These are phyloP conservation scores for Drosophila hydei DNA, from an alignment of 1,140 invertebrate species.

Conservation along the genomic window DNA sequence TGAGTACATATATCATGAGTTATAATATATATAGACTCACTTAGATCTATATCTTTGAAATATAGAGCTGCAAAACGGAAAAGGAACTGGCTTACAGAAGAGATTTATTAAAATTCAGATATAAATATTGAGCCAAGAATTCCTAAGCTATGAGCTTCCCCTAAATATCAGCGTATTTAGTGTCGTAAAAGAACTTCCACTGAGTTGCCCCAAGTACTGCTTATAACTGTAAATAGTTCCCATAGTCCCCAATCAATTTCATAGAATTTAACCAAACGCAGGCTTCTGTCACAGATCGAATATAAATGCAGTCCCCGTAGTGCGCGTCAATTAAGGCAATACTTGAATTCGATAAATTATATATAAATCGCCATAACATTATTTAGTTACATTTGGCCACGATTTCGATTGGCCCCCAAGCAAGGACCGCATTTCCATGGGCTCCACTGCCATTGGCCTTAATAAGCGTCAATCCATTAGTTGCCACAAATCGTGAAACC, in stretches of 20 bases:
- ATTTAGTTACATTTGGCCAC: constrained; percentile 9
- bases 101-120: too few relatives aligned
- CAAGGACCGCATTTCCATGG: constrained; percentile 6
- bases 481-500: constrained; percentile 59
- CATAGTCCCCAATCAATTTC: not conserved
- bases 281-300: not conserved
- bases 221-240: not conserved
- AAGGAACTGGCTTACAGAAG: too few relatives aligned
- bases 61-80: too few relatives aligned
- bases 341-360: constrained; percentile 43
- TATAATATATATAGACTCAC: too few relatives aligned
- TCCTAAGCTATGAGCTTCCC: too few relatives aligned
- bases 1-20: too few relatives aligned
- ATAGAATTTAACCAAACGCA: not conserved
- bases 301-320: constrained; percentile 11
- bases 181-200: not conserved
- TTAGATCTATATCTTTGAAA: too few relatives aligned
- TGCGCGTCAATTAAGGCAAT: constrained; percentile 23
- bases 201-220: too few relatives aligned
- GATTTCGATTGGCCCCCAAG: constrained; percentile 13
- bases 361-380: constrained; percentile 28
- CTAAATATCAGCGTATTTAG: too few relatives aligned
- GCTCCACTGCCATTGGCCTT: constrained; percentile 24
- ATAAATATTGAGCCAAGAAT: too few relatives aligned
- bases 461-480: constrained; percentile 79